Evolutionary conservation across 2,888 invertebrate genomes (phyloP), one percentile per base, ranked within the genome.

Genomic region (Melangyna quadrimaculata): DNA sequence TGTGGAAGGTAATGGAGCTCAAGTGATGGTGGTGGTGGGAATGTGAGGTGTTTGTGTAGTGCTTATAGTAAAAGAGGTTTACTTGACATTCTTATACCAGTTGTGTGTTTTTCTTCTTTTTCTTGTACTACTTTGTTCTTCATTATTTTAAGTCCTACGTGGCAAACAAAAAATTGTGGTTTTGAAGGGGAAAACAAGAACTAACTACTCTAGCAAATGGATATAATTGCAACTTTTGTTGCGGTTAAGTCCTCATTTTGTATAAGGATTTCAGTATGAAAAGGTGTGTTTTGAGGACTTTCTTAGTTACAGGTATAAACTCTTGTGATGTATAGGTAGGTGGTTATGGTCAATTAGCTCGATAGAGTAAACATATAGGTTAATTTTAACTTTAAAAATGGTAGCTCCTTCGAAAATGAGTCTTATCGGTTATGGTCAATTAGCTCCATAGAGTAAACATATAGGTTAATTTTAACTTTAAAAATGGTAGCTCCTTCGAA

Each of bases 1-100:
- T 73, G 37, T 57, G 74, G 55, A 77, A 77, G 84, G 84, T 80
- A 86, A 79, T 80, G 69, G 75, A 75, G 69, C 71, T 71, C 59
- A 72, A 80, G 80, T 77, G 75, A 53, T 67, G 29, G 57, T 69
- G 77, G 80, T 77, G 75, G 59, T 67, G 29, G 57, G 57, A 27
- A n/a, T 53, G 65, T 55, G 61, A 61, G 51, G 59, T 71, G 71
- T 72, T 71, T 59, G 8, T 63, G 61, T 35, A 67, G 51, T 59
- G n/a, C 35, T 59, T 59, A 19, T 35, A 29, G 19, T 32, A 73
- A 53, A 70, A 74, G 71, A 69, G 73, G 78, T 61, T 48, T 73
- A 59, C 53, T 53, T 57, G 63, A 67, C 12, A 51, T 70, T 80
- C 45, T 37, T 55, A 6, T 24, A n/a, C n/a, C n/a, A 29, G 19